Conservation (phyloP, 2,888 invertebrate species). For the Noctua comes region DNA sequence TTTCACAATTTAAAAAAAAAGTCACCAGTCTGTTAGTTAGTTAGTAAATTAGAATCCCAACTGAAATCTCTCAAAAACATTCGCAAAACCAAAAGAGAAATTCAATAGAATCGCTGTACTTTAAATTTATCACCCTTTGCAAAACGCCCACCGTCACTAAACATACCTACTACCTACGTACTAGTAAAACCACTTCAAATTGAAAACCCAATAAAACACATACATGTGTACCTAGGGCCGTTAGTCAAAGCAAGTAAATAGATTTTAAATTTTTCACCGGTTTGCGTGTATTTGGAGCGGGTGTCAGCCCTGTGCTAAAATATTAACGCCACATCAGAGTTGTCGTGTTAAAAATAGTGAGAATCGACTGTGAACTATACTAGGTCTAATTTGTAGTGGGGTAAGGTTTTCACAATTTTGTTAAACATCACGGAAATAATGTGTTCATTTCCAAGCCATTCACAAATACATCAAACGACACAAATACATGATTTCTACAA, state of each 20-base stretch:
- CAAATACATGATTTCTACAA: not conserved
- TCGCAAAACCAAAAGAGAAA: not conserved
- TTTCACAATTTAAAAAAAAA: not conserved
- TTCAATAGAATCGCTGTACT: slow-evolving; percentile 21
- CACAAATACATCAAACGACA: not conserved
- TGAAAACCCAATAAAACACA: slow-evolving; percentile 31
- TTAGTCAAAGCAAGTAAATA: slow-evolving; percentile 46
- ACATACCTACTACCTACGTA: not conserved
- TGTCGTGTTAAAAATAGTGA: slow-evolving; percentile 9
- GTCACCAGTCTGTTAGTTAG: not conserved
- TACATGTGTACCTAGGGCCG: slow-evolving; percentile 6
- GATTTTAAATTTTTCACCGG: slow-evolving; percentile 50
- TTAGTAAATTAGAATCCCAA: slow-evolving; percentile 6
- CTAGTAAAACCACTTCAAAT: slow-evolving; percentile 36
- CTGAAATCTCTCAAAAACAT: not conserved
- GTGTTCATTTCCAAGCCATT: not conserved
- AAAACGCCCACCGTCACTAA: not conserved
- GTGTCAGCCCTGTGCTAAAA: slow-evolving; percentile 67
- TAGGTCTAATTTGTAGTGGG: not conserved
- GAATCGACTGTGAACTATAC: slow-evolving; percentile 9
- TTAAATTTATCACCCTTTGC: slow-evolving; percentile 25
- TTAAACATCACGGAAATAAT: not conserved
- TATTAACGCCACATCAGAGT: slow-evolving; percentile 60
- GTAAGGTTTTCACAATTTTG: not conserved
- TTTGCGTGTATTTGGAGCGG: slow-evolving; percentile 24